These are phyloP conservation scores for Musca domestica DNA, from an alignment of 1,140 invertebrate species.

Conservation along the genomic window DNA sequence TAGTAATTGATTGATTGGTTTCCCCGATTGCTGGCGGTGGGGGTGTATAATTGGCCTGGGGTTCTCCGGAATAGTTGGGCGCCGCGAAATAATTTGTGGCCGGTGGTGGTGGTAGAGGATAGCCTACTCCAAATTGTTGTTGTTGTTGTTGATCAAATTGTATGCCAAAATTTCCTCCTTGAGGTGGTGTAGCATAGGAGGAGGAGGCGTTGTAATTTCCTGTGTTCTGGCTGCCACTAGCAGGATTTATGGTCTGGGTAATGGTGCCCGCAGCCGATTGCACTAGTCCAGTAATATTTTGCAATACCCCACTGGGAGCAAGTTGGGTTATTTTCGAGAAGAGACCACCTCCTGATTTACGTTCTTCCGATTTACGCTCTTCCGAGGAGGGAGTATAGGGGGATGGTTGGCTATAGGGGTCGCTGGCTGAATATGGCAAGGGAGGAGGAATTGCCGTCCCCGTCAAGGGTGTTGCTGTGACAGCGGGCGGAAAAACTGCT, in stretches of 20 bases:
- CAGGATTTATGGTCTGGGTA: slow-evolving; percentile 1
- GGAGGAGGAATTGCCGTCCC: not conserved
- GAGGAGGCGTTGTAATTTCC: not conserved
- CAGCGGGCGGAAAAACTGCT: not conserved
- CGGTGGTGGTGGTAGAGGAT: not conserved
- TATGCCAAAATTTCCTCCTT: not conserved
- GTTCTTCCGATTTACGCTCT: slow-evolving; percentile 34
- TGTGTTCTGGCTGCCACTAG: not conserved
- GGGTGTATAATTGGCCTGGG: not conserved
- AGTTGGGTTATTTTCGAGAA: slow-evolving; percentile 44
- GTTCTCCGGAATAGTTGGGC: slow-evolving; percentile 2
- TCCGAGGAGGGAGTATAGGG: slow-evolving; percentile 22
- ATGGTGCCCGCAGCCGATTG: slow-evolving; percentile 43
- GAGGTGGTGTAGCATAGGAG: too few species aligned
- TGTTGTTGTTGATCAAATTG: slow-evolving; percentile 3
- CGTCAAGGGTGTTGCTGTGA: not conserved
- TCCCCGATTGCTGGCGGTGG: not conserved
- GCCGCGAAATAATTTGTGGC: not conserved
- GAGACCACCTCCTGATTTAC: slow-evolving; percentile 44
- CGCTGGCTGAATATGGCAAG: slow-evolving; percentile 3
- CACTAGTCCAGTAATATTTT: slow-evolving; percentile 48
- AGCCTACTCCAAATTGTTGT: not conserved
- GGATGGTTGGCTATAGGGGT: not conserved
- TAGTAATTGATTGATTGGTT: not conserved
- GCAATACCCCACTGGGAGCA: slow-evolving; percentile 43